phyloP scores from a whole-genome alignment of 1,140 invertebrate genomes.

The Drosophila aff. region DNA sequence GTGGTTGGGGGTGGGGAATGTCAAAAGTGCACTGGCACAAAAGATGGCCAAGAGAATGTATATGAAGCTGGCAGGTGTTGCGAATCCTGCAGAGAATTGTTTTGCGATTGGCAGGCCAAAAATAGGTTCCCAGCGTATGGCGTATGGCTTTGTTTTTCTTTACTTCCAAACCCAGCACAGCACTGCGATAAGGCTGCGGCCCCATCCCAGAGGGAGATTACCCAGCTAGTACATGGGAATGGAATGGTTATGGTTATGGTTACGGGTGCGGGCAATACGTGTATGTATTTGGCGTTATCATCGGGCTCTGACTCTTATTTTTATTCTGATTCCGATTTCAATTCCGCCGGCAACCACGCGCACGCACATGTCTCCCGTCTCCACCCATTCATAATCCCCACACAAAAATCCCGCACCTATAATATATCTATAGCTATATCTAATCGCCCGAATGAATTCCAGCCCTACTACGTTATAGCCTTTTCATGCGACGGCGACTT shows the following conservation, averaged over 20 bases:
- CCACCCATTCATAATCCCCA: constrained; percentile 39
- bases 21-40: constrained; percentile 38
- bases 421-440: constrained; percentile 31
- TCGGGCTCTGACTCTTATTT: constrained; percentile 32
- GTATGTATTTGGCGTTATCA: constrained; percentile 55
- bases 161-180: background rate
- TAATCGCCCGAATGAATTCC: constrained; percentile 41
- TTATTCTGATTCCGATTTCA: constrained; percentile 7
- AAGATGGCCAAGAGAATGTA: background rate
- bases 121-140: constrained; percentile 18
- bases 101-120: constrained; percentile 44
- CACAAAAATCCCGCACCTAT: constrained; percentile 27
- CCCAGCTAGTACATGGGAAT: constrained; percentile 4
- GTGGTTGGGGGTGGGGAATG: constrained; percentile 50
- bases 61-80: constrained; percentile 33
- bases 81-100: constrained; percentile 45
- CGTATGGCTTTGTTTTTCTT: constrained; percentile 10
- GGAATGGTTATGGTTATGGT: constrained; percentile 11
- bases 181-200: constrained; percentile 35
- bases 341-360: constrained; percentile 24
- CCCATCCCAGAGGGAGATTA: constrained; percentile 36
- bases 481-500: constrained; percentile 27
- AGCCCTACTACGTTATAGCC: constrained; percentile 17
- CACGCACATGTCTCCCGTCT: constrained; percentile 38
- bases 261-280: constrained; percentile 11